A percentile compares a stretch with the other conserved stretches of the same genome.
Evolutionary conservation across 2,113 vertebrate species (phyloP).

Genomic region (Mionectes macconnelli): DNA sequence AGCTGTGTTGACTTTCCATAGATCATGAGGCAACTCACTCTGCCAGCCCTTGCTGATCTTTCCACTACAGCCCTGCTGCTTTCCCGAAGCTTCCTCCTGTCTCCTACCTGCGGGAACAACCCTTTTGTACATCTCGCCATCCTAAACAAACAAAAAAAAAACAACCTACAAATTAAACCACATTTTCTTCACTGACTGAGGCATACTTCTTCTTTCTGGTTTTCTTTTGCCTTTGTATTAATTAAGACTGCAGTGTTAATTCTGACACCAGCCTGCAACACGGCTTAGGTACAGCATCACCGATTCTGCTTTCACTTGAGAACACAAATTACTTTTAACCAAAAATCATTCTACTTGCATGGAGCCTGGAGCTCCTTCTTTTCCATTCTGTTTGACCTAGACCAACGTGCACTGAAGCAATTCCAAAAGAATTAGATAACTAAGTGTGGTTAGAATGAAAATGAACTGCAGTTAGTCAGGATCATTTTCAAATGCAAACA

Average conservation of each 20-base stretch:
- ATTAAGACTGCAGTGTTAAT: not conserved
- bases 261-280: not conserved
- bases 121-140: not conserved
- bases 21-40: not conserved
- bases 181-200: not conserved
- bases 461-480: conserved; percentile 30
- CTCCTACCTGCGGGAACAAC: not conserved
- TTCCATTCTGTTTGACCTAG: not conserved
- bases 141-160: not conserved
- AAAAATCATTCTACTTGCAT: not conserved
- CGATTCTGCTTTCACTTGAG: not conserved
- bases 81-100: not conserved
- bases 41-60: not conserved
- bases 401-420: not conserved
- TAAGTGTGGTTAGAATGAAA: not conserved
- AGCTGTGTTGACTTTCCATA: not conserved
- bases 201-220: fast-evolving
- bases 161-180: not conserved
- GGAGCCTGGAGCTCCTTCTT: not conserved
- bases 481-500: conserved; percentile 26
- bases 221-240: not conserved
- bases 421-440: not conserved
- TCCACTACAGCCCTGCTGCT: not conserved
- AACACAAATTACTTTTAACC: not conserved
- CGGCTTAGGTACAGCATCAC: not conserved